Base-by-base conservation (phyloP, 2,888 invertebrate species). In the Pachydiplax longipennis region DNA sequence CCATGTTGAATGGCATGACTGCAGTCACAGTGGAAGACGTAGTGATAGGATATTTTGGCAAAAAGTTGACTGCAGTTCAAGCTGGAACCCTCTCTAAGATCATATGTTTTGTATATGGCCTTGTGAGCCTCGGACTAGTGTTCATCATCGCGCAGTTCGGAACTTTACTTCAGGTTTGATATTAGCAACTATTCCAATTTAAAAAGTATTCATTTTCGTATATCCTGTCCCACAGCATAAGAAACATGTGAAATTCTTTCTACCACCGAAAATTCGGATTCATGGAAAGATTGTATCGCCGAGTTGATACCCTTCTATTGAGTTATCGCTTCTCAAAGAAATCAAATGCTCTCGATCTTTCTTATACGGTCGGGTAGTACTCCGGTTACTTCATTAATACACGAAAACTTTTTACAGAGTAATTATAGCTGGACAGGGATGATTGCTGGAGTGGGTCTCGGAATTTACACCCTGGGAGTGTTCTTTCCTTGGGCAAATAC, bases 11-110 rank as follows among this genome's bases (percentile, higher is more conserved):
- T 93, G 98, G 99, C 0, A 94, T 99, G 91, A 97, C 99, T 0
- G 99, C 99, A 1, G 97, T 99, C 48, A 97, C 98, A 0, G 96
- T 98, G 93, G 97, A 98, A 94, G 99, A 99, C 94, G 95, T 99
- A 91, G 95, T 98, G 0, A 95, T 95, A 53, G 97, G 97, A 25
- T 95, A 97, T 6, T 95, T 97, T 90, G 96, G 96, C 61, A 95
- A 97, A 65, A 96, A 96, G 91, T 94, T 98, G 92, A 96, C 96
- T 0, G 96, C 97, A 91, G 94, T 96, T 31, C 96, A 96, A 93
- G 98, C 98, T 48, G 98, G 98, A 0, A 94, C 95, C 81, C 95
- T 96, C 92, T 97, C 97, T 0, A 95, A 95, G 92, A 95, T 96
- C 94, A 95, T 97, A 61, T 97, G 97, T 91, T 94, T 96, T 8